Base-by-base conservation (phyloP, 2,797 vertebrate genomes). In the Buceros bicornis region DNA sequence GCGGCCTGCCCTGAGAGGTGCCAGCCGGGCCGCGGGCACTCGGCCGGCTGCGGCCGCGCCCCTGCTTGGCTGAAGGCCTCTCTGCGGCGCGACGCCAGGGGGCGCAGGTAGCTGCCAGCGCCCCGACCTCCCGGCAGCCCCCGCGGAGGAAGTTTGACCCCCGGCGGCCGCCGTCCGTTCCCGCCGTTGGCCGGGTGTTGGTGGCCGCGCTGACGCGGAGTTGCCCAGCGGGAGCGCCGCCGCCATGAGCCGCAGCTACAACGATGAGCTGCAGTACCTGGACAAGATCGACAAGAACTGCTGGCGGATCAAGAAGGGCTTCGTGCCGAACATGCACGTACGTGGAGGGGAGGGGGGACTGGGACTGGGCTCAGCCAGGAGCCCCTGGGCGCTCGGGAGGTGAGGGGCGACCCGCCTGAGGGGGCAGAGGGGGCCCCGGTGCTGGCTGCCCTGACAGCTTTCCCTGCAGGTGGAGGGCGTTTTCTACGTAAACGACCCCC, bases 251-350 rank as follows among this genome's bases (percentile, higher is more conserved):
- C 98, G 99, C 42, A 98, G 60, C 71, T 99, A 99, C 77, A 99
- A 99, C 54, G 99, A 99, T 86, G 99, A 99, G 98, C 96, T 99
- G 71, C 99, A 99, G 96, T 99, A 96, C 91, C 86, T 99, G 98
- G 99, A 99, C 13, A 99, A 99, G 95, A 97, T 99, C 61, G 90
- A 82, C 88, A 98, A 98, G 24, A 99, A 98, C 96, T 99, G 98
- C 97, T 99, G 99, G 99, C 97, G 99, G 89, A 99, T 99, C 89
- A 99, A 99, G 84, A 99, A 99, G 70, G 99, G 99, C 21, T 99
- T 99, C 78, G 99, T 99, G 67, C 99, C 99, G 20, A 99, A 99
- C 95, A 99, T 99, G 99, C 98, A 99, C 97, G 99, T 99, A 95
- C 90, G 93, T 93, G 57, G 22, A 15, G 5, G 13, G 24, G 21